Conservation (phyloP, 2,888 invertebrate species). For the Lymantria monacha region DNA sequence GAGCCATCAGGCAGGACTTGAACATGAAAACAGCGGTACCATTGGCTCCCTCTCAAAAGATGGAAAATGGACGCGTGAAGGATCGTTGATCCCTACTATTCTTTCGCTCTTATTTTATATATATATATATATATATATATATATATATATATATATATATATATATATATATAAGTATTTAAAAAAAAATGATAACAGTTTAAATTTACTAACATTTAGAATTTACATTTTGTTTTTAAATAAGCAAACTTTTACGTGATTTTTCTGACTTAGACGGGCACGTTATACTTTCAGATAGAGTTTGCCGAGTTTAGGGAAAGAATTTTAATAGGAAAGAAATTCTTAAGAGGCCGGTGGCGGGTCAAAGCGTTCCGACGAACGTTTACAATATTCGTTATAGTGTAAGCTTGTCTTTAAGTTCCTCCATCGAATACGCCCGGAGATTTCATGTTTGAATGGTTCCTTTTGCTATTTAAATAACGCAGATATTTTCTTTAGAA, state of each 20-base stretch:
- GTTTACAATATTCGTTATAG: conserved; percentile 56
- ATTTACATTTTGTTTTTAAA: too few relatives aligned
- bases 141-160: too few relatives aligned
- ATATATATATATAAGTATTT: too few relatives aligned
- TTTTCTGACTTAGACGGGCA: conserved; percentile 33
- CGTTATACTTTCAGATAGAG: conserved; percentile 51
- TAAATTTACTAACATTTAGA: too few relatives aligned
- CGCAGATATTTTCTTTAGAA: conserved; percentile 42
- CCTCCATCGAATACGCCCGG: conserved; percentile 39
- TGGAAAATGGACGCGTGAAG: too few relatives aligned
- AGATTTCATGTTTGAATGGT: conserved; percentile 47
- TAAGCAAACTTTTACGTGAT: conserved; percentile 24
- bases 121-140: too few relatives aligned
- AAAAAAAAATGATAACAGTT: too few relatives aligned
- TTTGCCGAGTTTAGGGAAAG: conserved; percentile 52
- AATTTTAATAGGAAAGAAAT: conserved; percentile 74
- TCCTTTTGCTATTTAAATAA: conserved; percentile 54
- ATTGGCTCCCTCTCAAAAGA: too few relatives aligned
- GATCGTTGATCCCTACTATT: too few relatives aligned
- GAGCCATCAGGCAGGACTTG: too few relatives aligned
- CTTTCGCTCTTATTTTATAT: too few relatives aligned
- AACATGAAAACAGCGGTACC: too few relatives aligned
- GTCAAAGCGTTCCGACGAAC: conserved; percentile 60
- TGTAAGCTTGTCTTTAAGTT: conserved; percentile 49
- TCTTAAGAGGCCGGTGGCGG: conserved; percentile 51